Evolutionary conservation across 2,113 vertebrate genomes (phyloP).

Genomic region (Erythrocercus mccallii): DNA sequence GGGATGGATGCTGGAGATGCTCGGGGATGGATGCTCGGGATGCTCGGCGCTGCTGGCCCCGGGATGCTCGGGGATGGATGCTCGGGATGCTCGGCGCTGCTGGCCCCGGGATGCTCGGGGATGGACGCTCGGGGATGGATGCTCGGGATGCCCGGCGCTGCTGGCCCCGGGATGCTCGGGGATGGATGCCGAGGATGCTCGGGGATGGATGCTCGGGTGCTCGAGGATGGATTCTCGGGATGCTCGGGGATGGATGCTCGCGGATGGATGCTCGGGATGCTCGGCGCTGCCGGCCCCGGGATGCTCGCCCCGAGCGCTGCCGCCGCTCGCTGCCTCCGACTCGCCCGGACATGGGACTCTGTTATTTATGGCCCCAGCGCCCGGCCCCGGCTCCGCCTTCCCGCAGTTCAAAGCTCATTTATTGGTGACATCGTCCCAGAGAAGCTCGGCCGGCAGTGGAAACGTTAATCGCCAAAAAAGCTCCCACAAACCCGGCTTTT

Average conservation of each 20-base stretch:
- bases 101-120: background rate
- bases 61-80: too few species aligned
- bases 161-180: background rate
- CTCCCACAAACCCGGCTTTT: background rate
- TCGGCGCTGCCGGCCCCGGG: background rate
- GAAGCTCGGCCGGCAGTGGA: background rate
- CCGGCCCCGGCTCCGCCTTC: slow-evolving; percentile 43
- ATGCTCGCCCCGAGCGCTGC: background rate
- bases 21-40: background rate
- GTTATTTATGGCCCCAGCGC: slow-evolving; percentile 54
- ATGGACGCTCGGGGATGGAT: too few species aligned
- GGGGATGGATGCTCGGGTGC: too few species aligned
- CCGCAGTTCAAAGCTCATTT: accelerated
- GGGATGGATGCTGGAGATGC: too few species aligned
- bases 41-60: background rate
- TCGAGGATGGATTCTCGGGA: too few species aligned
- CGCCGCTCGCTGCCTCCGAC: background rate
- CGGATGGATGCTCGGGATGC: too few species aligned
- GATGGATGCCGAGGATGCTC: too few species aligned
- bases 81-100: background rate
- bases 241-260: background rate
- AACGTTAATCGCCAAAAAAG: background rate
- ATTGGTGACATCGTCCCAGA: background rate
- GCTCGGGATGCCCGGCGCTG: background rate
- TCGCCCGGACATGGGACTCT: background rate